Evolutionary conservation across 2,797 vertebrate genomes (phyloP), one percentile per base, ranked within the genome.

Genomic region (Pampus argenteus): DNA sequence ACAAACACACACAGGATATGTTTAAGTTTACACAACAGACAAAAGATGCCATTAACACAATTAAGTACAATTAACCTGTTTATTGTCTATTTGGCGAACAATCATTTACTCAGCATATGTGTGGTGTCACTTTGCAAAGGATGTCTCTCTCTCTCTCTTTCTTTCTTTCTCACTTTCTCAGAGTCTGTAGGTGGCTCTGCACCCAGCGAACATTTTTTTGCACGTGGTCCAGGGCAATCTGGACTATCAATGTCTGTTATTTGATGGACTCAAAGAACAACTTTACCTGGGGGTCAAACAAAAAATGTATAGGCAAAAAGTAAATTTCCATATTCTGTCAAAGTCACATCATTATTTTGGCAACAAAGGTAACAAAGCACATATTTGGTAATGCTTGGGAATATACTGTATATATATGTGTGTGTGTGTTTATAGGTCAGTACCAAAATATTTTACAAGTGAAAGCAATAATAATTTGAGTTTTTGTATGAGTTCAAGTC

Each of bases 241-340:
- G 88, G 56, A 73, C 82, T 84, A 91, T 92, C 51, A 96, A 94
- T 6, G 87, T 78, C 36, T 95, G 88, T 5, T 93, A 91, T 79
- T 86, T 87, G 72, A 94, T 92, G 48, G 90, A 94, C 36, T 94
- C 84, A 91, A 96, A 96, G 85, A 95, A 96, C 49, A 70, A 36
- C 83, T 94, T 88, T 51, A 95, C 90, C 94, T 96, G 77, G n/a
- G 65, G 29, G 31, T 50, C n/a, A 78, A 67, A 83, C 61, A 67
- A 26, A 11, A 17, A 60, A 52, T 14, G 13, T 11, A 54, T 2
- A 29, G 10, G 14, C 20, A 20, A 73, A 38, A 28, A 15, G 38
- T 2, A 31, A 0, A 25, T 31, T n/a, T 47, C 11, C 9, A 48
- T n/a, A 17, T 50, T 31, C 25, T 31, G 8, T 51, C 58, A 20